Evolutionary conservation across 2,113 vertebrate genomes (phyloP).

Genomic region (Myotis yumanensis): DNA sequence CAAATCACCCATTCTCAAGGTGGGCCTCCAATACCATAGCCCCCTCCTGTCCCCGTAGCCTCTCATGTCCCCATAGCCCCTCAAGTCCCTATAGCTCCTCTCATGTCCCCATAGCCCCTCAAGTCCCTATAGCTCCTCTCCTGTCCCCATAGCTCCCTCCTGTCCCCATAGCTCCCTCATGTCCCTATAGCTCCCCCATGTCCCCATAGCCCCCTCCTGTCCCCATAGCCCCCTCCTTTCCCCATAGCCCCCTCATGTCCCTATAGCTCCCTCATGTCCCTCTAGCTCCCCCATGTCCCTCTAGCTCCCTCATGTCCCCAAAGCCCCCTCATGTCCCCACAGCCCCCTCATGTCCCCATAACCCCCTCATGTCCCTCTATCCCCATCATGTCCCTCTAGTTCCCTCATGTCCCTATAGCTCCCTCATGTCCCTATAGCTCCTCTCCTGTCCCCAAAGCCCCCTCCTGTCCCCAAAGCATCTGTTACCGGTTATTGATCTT

Average conservation of each 20-base stretch:
- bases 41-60: neutral
- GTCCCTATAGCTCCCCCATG: neutral
- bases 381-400: neutral
- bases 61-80: no score
- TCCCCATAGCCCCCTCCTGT: no score
- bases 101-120: no score
- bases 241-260: neutral
- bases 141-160: neutral
- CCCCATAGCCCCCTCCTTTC: neutral
- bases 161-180: neutral
- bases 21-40: neutral
- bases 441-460: no score
- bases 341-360: neutral
- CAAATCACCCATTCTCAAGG: neutral
- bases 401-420: neutral
- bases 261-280: neutral
- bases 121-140: no score
- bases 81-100: no score
- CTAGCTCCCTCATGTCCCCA: no score
- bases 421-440: neutral
- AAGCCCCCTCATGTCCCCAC: neutral
- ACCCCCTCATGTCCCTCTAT: neutral
- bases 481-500: slow-evolving; percentile 95
- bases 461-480: rapidly evolving
- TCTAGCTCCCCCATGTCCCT: neutral